A percentile compares a stretch with the other conserved stretches of the same genome.
Evolutionary conservation across 2,888 invertebrate species (phyloP).

Genomic region (Tetheella fluctuosa): DNA sequence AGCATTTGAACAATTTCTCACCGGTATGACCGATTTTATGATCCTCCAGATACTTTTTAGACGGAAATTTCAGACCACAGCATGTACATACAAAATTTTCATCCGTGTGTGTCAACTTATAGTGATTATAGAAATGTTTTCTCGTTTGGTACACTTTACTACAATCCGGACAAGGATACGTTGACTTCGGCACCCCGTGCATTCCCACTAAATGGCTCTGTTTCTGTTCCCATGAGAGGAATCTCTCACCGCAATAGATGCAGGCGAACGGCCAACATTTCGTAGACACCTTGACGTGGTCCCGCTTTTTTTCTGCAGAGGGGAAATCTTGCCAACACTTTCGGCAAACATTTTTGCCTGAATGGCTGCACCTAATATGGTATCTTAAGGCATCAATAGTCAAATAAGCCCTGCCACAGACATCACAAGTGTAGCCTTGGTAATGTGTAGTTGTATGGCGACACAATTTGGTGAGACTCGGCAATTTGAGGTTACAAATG

Average conservation of each 20-base stretch:
- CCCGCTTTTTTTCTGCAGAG: slow-evolving; percentile 50
- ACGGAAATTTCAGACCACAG: slow-evolving; percentile 61
- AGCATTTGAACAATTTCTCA: slow-evolving; percentile 72
- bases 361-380: slow-evolving; percentile 63
- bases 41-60: slow-evolving; percentile 57
- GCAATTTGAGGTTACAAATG: slow-evolving; percentile 59
- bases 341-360: slow-evolving; percentile 58
- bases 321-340: slow-evolving; percentile 69
- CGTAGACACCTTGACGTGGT: slow-evolving; percentile 56
- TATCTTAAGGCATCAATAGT: slow-evolving; percentile 64
- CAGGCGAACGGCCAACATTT: slow-evolving; percentile 67
- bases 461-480: slow-evolving; percentile 60
- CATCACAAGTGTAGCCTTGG: slow-evolving; percentile 65
- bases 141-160: slow-evolving; percentile 49
- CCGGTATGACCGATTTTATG: slow-evolving; percentile 78
- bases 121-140: slow-evolving; percentile 66
- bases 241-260: slow-evolving; percentile 63
- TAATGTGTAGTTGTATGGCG: slow-evolving; percentile 71
- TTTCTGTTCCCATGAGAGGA: slow-evolving; percentile 68
- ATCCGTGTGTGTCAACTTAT: slow-evolving; percentile 60
- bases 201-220: slow-evolving; percentile 56
- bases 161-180: slow-evolving; percentile 67
- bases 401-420: slow-evolving; percentile 67
- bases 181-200: slow-evolving; percentile 52
- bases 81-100: slow-evolving; percentile 58